These are phyloP conservation scores for Cryptus viduatorius DNA, from an alignment of 2,888 invertebrate genomes.

Conservation along the genomic window DNA sequence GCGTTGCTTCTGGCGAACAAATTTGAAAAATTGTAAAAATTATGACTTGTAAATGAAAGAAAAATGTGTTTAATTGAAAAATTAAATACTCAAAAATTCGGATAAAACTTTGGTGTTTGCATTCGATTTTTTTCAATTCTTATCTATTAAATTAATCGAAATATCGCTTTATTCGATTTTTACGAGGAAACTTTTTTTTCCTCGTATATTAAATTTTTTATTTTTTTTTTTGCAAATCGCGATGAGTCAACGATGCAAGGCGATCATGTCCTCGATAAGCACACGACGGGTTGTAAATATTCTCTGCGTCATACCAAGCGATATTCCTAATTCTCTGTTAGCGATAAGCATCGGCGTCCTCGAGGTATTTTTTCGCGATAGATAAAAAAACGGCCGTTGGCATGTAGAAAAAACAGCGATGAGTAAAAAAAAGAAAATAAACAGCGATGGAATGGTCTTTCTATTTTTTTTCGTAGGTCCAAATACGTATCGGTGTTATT, in stretches of 20 bases:
- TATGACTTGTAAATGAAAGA: not conserved
- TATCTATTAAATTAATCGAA: not conserved
- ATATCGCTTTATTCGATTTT: not conserved
- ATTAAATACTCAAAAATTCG: not conserved
- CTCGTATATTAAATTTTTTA: not conserved
- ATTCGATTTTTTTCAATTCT: not conserved
- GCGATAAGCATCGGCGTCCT: conserved; percentile 11
- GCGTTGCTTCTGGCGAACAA: not conserved
- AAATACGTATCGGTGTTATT: conserved; percentile 32
- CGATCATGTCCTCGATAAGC: conserved; percentile 18
- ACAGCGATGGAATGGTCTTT: not conserved
- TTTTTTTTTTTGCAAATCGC: not conserved
- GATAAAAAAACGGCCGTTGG: conserved; percentile 3
- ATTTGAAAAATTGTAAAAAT: not conserved
- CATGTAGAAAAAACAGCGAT: not conserved
- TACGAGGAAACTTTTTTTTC: not conserved
- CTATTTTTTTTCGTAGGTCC: conserved; percentile 3
- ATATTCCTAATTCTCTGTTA: conserved; percentile 7
- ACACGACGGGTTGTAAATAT: conserved; percentile 17
- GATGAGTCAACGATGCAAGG: conserved; percentile 16
- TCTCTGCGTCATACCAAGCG: conserved; percentile 27
- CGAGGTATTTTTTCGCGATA: not conserved
- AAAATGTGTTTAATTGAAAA: not conserved
- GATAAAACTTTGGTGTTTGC: not conserved
- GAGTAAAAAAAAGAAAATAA: not conserved